phyloP scores from a whole-genome alignment of 2,797 vertebrate species.

The Chloroceryle inda region DNA sequence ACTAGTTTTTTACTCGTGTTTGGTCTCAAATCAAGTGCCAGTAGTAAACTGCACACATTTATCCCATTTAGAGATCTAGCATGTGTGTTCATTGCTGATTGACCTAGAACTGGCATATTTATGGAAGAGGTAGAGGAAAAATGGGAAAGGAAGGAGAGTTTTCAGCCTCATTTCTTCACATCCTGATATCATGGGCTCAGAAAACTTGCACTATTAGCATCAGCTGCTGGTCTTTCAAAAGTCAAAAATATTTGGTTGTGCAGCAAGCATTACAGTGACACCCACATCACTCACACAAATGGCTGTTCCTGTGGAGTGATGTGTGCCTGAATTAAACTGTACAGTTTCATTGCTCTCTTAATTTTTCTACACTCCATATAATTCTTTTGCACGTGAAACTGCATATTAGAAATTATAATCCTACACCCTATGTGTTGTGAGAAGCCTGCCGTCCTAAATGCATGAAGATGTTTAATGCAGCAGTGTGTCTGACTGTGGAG shows the following conservation, averaged over 20 bases:
- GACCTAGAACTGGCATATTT: background rate
- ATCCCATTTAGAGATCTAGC: background rate
- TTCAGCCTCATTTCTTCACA: constrained; percentile 6
- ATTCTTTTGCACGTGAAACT: constrained; percentile 4
- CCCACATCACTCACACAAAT: background rate
- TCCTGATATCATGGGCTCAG: background rate
- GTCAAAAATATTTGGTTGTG: background rate
- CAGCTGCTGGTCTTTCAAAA: constrained; percentile 10
- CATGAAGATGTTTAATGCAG: background rate
- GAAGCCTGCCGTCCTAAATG: constrained; percentile 19
- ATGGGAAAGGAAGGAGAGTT: background rate
- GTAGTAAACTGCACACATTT: background rate
- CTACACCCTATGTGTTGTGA: fast-evolving
- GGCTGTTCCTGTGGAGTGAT: constrained; percentile 1
- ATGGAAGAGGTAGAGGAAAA: background rate
- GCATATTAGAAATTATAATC: background rate
- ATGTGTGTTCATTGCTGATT: background rate
- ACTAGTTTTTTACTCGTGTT: background rate
- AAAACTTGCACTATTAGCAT: constrained; percentile 2
- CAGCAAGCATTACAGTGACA: constrained; percentile 22
- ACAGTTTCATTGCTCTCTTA: background rate
- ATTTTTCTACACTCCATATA: constrained; percentile 31
- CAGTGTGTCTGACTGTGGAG: background rate
- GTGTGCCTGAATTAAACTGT: background rate
- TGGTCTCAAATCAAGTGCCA: background rate